Evolutionary conservation across 2,113 vertebrate genomes (phyloP).

Genomic region (Beaufortia kweichowensis): DNA sequence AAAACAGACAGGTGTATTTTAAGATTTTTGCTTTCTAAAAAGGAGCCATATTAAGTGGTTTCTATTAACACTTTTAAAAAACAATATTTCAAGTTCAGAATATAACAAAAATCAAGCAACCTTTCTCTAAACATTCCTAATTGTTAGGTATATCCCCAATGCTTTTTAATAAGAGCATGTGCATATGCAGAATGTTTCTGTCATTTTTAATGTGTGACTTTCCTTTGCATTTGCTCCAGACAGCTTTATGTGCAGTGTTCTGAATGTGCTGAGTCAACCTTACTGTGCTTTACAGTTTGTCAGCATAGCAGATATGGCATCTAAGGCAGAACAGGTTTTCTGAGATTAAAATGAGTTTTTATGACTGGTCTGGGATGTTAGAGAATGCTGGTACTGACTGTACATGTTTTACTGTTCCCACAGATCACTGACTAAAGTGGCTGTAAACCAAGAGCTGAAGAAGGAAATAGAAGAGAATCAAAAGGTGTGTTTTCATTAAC

Average conservation of each 20-base stretch:
- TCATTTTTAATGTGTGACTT: conserved; percentile 45
- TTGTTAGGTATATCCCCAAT: background rate
- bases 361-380: conserved; percentile 61
- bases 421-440: conserved; percentile 90
- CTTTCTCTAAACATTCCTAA: background rate
- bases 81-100: too few relatives aligned
- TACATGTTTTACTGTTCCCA: conserved; percentile 77
- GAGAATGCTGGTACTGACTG: conserved; percentile 72
- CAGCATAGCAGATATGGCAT: conserved; percentile 62
- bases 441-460: conserved; percentile 85
- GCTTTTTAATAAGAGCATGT: too few relatives aligned
- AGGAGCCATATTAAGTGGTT: background rate
- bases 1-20: background rate
- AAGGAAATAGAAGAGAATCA: conserved; percentile 96
- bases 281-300: conserved; percentile 65
- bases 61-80: background rate
- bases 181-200: conserved; percentile 17
- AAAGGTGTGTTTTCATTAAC: conserved; percentile 81
- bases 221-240: conserved; percentile 49
- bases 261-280: conserved; percentile 69
- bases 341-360: conserved; percentile 73
- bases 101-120: background rate
- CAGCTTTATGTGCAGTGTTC: conserved; percentile 56
- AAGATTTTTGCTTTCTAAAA: background rate
- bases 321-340: conserved; percentile 65